Conservation (phyloP, 1,140 invertebrate species). For the Drosophila trapezifrons region DNA sequence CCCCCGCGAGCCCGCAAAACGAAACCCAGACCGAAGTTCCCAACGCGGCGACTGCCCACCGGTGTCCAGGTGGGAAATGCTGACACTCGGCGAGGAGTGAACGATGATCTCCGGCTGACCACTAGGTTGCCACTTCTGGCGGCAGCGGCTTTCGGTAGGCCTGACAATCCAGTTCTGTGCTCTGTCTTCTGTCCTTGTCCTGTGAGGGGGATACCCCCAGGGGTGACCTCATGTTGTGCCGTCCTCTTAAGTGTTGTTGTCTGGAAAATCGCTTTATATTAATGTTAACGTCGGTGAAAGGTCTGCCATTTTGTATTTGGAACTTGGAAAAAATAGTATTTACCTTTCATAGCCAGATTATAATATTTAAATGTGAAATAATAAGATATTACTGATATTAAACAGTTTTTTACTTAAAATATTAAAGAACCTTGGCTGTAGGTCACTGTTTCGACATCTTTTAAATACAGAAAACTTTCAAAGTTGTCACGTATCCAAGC, state of each 20-base stretch:
- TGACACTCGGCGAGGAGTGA: slow-evolving; percentile 10
- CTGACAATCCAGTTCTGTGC: slow-evolving; percentile 12
- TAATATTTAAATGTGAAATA: too few species aligned
- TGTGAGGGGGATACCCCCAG: neutral
- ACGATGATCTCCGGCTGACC: slow-evolving; percentile 21
- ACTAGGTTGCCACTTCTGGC: slow-evolving; percentile 27
- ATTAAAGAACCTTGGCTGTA: neutral
- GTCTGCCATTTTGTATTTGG: too few species aligned
- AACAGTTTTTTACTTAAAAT: too few species aligned
- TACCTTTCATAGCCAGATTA: neutral
- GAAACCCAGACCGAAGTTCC: slow-evolving; percentile 39
- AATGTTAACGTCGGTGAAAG: neutral
- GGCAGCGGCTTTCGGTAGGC: slow-evolving; percentile 51
- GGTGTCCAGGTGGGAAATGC: slow-evolving; percentile 27
- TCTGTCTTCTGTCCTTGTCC: neutral
- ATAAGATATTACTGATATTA: too few species aligned
- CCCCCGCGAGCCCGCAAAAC: slow-evolving; percentile 45
- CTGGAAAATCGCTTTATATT: neutral
- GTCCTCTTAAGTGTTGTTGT: slow-evolving; percentile 2
- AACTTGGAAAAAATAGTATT: too few species aligned
- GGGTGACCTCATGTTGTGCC: neutral
- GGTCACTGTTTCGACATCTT: neutral
- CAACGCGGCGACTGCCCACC: slow-evolving; percentile 19
- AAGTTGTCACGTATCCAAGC: neutral
- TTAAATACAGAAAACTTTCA: slow-evolving; percentile 1